These are phyloP conservation scores for Drosophila lacteicornis DNA, from an alignment of 1,140 invertebrate species.

Conservation along the genomic window DNA sequence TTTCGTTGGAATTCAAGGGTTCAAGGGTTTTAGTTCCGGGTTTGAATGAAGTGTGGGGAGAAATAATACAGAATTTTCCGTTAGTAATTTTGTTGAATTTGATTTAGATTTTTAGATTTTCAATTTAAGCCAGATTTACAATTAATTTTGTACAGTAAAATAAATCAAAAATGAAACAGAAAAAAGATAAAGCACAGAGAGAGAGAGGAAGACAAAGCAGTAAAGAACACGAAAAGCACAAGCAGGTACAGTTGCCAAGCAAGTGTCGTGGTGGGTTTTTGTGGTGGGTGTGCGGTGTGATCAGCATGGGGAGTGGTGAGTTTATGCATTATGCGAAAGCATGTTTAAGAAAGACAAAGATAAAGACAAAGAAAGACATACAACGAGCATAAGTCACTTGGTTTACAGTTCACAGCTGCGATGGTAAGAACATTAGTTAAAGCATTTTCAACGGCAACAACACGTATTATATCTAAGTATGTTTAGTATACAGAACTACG, in stretches of 20 bases:
- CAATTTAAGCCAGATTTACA: conserved; percentile 63
- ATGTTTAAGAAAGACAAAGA: conserved; percentile 75
- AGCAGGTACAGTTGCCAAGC: conserved; percentile 17
- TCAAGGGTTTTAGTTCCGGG: neutral
- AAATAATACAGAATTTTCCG: conserved; percentile 70
- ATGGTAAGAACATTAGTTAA: conserved; percentile 37
- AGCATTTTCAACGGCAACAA: conserved; percentile 41
- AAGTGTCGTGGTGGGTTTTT: conserved; percentile 12
- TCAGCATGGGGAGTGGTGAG: conserved; percentile 18
- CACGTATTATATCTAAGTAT: neutral
- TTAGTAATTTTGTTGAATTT: conserved; percentile 71
- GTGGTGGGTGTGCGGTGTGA: neutral
- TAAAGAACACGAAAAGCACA: conserved; percentile 11
- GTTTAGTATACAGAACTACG: neutral
- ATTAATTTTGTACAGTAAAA: conserved; percentile 41
- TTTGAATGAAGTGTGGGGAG: conserved; percentile 14
- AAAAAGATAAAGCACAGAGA: conserved; percentile 9
- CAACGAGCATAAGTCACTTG: conserved; percentile 84
- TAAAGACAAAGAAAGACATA: conserved; percentile 83
- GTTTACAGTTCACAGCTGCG: conserved; percentile 45
- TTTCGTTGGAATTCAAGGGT: neutral
- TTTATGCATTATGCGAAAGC: conserved; percentile 77
- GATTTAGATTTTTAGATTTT: conserved; percentile 26
- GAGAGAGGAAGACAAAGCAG: conserved; percentile 16
- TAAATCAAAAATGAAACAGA: conserved; percentile 11